Evolutionary conservation across 2,888 invertebrate species (phyloP).

Genomic region (Dorcus parallelipipedus): DNA sequence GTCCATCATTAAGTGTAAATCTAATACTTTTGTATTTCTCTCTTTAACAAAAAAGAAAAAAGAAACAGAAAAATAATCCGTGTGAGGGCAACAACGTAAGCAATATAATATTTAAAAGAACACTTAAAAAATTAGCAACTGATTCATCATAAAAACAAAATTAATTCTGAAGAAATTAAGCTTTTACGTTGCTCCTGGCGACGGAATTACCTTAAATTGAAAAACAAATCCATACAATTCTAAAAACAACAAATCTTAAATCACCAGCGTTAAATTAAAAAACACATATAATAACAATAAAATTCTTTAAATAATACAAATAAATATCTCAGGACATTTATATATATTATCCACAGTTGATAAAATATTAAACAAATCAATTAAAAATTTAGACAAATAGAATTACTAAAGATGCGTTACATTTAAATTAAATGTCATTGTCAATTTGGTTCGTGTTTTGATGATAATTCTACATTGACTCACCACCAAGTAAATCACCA

Average conservation of each 20-base stretch:
- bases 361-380: conserved; percentile 16
- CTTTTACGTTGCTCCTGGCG: background rate
- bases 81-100: background rate
- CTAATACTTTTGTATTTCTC: conserved; percentile 4
- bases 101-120: conserved; percentile 16
- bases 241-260: conserved; percentile 26
- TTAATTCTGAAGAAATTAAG: background rate
- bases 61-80: background rate
- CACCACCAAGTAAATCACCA: conserved; percentile 82
- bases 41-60: background rate
- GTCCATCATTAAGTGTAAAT: conserved; percentile 4
- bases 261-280: conserved; percentile 27
- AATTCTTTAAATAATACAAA: conserved; percentile 26
- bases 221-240: conserved; percentile 25
- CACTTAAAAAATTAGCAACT: conserved; percentile 23
- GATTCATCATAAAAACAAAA: conserved; percentile 10
- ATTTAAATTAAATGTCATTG: conserved; percentile 2
- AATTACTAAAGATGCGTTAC: conserved; percentile 13
- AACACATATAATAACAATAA: conserved; percentile 27
- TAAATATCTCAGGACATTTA: conserved; percentile 15
- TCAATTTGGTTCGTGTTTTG: conserved; percentile 16
- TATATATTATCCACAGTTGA: conserved; percentile 6
- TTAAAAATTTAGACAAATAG: background rate
- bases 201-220: background rate
- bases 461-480: conserved; percentile 66